phyloP scores from a whole-genome alignment of 2,888 invertebrate species.

The Troides helena region DNA sequence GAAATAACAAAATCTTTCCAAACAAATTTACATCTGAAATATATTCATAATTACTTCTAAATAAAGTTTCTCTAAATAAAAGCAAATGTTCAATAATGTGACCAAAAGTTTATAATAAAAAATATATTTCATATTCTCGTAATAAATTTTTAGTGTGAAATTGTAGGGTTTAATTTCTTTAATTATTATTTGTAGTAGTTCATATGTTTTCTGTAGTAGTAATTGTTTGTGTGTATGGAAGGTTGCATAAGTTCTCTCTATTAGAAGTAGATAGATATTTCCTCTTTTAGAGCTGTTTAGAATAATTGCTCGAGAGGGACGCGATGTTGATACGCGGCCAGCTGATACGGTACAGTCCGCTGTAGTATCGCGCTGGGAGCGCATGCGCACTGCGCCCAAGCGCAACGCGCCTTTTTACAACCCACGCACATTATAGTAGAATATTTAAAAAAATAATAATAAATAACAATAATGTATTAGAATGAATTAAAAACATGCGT shows the following conservation, averaged over 20 bases:
- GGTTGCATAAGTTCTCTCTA: conserved; percentile 58
- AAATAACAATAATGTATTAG: conserved; percentile 16
- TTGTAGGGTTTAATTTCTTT: neutral
- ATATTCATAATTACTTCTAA: no score
- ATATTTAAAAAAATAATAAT: conserved; percentile 31
- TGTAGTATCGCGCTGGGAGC: conserved; percentile 71
- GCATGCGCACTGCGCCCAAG: conserved; percentile 49
- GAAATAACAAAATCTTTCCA: neutral
- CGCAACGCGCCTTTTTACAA: conserved; percentile 40
- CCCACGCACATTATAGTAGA: conserved; percentile 39
- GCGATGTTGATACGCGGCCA: conserved; percentile 78
- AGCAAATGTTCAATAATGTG: no score
- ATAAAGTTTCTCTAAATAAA: no score
- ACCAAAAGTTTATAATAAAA: neutral
- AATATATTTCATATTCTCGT: neutral
- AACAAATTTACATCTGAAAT: neutral
- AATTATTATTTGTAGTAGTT: neutral
- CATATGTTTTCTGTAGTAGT: neutral
- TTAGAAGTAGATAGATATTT: conserved; percentile 73
- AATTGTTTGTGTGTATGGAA: conserved; percentile 35
- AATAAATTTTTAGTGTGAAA: no score
- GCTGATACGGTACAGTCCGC: conserved; percentile 75
- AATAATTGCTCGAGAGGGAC: conserved; percentile 68
- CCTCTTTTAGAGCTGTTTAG: conserved; percentile 66
- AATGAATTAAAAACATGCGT: conserved; percentile 42